phyloP scores from a whole-genome alignment of 2,113 vertebrate genomes.

The Corythoichthys intestinalis region DNA sequence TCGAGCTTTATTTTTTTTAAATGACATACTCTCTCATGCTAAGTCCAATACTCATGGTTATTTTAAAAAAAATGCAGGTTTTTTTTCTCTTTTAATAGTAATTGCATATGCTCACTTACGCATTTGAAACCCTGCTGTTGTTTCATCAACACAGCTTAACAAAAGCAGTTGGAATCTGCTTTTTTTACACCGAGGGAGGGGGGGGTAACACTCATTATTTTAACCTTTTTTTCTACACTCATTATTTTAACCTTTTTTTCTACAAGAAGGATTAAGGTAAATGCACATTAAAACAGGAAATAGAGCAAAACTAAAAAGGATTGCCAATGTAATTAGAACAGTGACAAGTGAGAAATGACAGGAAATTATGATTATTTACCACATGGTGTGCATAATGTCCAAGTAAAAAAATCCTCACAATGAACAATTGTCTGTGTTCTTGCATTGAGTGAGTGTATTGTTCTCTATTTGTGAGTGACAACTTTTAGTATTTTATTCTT shows the following conservation, averaged over 20 bases:
- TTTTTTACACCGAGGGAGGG: conserved; percentile 25
- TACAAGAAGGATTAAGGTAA: conserved; percentile 51
- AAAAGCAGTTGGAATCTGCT: conserved; percentile 46
- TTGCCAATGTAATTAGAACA: conserved; percentile 54
- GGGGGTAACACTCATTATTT: conserved; percentile 7
- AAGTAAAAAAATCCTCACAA: neutral
- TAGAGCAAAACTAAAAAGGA: conserved; percentile 62
- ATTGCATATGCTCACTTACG: neutral
- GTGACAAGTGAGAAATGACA: conserved; percentile 31
- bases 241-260: conserved; percentile 53
- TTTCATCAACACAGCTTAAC: neutral
- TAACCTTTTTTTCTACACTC: conserved; percentile 26
- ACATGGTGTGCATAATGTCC: conserved; percentile 31
- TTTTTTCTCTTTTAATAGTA: neutral
- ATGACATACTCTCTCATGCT: neutral
- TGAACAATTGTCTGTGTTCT: conserved; percentile 20
- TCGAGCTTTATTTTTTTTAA: neutral
- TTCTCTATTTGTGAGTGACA: conserved; percentile 18
- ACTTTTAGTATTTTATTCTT: conserved; percentile 23
- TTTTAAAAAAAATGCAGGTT: too few species aligned
- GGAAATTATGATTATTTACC: conserved; percentile 42
- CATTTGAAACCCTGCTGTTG: neutral
- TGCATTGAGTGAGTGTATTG: conserved; percentile 20
- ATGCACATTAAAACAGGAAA: conserved; percentile 69
- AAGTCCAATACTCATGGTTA: neutral